A percentile compares a stretch with the other conserved stretches of the same genome.
Conservation (phyloP, 2,888 invertebrate species). For the Oscheius myriophilus region DNA sequence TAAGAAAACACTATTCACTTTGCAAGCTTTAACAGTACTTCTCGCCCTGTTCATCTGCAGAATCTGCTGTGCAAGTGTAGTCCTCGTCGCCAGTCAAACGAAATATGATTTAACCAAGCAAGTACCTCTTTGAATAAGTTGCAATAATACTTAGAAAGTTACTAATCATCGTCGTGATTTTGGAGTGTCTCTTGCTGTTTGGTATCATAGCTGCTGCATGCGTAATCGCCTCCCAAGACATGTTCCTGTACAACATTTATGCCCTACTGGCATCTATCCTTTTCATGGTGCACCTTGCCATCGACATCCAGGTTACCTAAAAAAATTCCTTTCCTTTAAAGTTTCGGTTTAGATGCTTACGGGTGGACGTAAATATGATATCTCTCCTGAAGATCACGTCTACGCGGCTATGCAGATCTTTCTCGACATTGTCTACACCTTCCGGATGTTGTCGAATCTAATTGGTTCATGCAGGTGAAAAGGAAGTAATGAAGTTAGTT, state of each 20-base stretch:
- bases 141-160: slow-evolving; percentile 68
- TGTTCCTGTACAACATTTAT: slow-evolving; percentile 71
- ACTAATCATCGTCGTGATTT: slow-evolving; percentile 74
- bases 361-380: too few relatives aligned
- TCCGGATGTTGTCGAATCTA: slow-evolving; percentile 74
- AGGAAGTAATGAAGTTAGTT: too few relatives aligned
- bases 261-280: slow-evolving; percentile 76
- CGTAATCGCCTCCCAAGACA: slow-evolving; percentile 41
- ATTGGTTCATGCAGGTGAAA: slow-evolving; percentile 55
- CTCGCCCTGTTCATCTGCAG: slow-evolving; percentile 62
- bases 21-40: too few relatives aligned
- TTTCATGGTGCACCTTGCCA: slow-evolving; percentile 77
- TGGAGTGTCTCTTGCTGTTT: slow-evolving; percentile 74
- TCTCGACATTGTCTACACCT: too few relatives aligned
- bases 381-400: too few relatives aligned
- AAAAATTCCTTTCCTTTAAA: too few relatives aligned
- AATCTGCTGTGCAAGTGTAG: slow-evolving; percentile 60
- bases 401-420: too few relatives aligned
- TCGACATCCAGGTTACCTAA: slow-evolving; percentile 75
- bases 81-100: slow-evolving; percentile 65
- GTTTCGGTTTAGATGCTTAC: too few relatives aligned
- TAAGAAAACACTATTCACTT: too few relatives aligned
- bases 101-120: slow-evolving; percentile 66
- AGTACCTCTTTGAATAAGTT: not conserved
- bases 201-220: slow-evolving; percentile 73